Base-by-base conservation (phyloP, 2,113 vertebrate species). In the Galemys pyrenaicus region DNA sequence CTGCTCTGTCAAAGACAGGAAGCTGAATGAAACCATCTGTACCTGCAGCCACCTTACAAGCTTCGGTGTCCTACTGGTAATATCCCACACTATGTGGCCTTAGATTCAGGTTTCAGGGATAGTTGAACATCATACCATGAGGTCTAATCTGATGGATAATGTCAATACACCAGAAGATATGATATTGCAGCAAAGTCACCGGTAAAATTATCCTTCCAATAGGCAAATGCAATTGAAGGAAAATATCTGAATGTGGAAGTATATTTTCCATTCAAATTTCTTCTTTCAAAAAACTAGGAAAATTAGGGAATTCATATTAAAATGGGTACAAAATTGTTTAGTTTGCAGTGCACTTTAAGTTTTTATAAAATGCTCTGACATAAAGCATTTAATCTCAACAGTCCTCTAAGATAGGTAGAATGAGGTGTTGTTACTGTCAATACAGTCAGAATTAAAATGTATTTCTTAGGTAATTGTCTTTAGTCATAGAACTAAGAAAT, bases 1-100 rank as follows among this genome's bases (percentile, higher is more conserved):
- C 0, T 99, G 99, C 95, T 96, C 19, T 20, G 97, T 99, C 46
- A 96, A 98, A 97, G 98, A 98, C 73, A 97, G 94, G 44, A 98
- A 97, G 46, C 35, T 96, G 15, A 98, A 99, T 39, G 97, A 98
- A 82, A 99, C 99, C 1, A 95, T 97, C 92, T 99, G 99, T 97
- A 99, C 98, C 96, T 99, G 99, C 96, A 99, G 98, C 96, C 99
- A 99, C 89, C 99, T 99, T 79, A 99, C 99, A 16, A 99, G 99
- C 91, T 99, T 99, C 92, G 99, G 99, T 1, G 98, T 99, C 90
- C 98, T 99, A 80, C 96, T 99, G 99, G 99, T 99, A 97, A 98
- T 83, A 41, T 8, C 12, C 51, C 9, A 3, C 22, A n/a, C 41
- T 41, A 73, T 1, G 0, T 84, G 71, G 71, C 75, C 60, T 74